These are phyloP conservation scores for Chironomus riparius DNA, from an alignment of 2,888 invertebrate species.

Conservation along the genomic window DNA sequence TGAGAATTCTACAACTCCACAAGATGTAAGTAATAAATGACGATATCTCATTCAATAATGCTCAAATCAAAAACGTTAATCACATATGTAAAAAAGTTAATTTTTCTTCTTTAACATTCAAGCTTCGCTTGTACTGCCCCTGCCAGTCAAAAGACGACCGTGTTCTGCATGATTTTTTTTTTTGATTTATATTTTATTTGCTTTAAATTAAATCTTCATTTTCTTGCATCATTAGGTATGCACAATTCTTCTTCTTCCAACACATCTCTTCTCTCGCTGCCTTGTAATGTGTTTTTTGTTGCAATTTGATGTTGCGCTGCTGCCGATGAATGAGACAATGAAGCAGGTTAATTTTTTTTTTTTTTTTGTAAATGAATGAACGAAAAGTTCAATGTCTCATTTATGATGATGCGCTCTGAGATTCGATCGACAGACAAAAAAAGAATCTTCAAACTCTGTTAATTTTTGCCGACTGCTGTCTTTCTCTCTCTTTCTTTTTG, in stretches of 20 bases:
- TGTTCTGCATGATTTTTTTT: neutral
- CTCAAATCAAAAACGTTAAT: too few relatives aligned
- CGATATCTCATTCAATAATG: too few relatives aligned
- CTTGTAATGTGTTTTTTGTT: neutral
- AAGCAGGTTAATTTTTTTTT: neutral
- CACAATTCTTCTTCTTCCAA: neutral
- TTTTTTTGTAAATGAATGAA: neutral
- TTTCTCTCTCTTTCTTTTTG: too few relatives aligned
- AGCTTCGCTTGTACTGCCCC: neutral
- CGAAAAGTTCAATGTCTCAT: conserved; percentile 8
- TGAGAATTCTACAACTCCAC: too few relatives aligned
- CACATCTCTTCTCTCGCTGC: neutral
- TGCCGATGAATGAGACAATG: neutral
- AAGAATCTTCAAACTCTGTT: neutral
- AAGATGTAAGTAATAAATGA: too few relatives aligned
- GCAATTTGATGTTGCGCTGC: too few relatives aligned
- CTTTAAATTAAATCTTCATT: conserved; percentile 26
- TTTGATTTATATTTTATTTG: conserved; percentile 27
- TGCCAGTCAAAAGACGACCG: neutral
- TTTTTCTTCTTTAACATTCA: neutral
- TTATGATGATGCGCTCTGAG: neutral
- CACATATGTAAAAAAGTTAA: too few relatives aligned
- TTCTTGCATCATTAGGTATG: conserved; percentile 16
- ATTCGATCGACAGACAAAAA: neutral
- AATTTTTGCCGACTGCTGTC: neutral